Conservation (phyloP, 2,797 vertebrate genomes). For the Novumbra hubbsi region DNA sequence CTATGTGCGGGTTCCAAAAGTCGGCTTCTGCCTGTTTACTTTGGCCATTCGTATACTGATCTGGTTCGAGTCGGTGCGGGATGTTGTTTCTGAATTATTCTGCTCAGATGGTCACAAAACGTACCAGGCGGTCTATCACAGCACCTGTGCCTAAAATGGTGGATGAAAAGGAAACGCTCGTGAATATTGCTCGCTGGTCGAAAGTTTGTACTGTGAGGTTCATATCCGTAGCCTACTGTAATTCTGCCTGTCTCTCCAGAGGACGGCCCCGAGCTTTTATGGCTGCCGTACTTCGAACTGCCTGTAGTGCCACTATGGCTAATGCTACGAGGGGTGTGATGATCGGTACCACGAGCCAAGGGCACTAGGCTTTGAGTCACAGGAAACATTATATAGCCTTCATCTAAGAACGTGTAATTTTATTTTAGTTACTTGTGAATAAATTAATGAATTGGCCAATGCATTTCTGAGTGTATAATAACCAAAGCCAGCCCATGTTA, state of each 20-base stretch:
- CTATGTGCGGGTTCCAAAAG: neutral
- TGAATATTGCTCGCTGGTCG: conserved; percentile 44
- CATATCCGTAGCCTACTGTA: neutral
- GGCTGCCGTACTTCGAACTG: neutral
- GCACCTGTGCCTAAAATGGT: conserved; percentile 81
- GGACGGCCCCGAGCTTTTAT: neutral
- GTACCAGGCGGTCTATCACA: conserved; percentile 60
- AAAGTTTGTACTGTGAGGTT: conserved; percentile 28
- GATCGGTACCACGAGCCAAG: neutral
- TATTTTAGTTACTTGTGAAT: neutral
- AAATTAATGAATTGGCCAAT: too few species aligned
- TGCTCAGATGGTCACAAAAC: conserved; percentile 60
- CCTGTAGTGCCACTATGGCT: neutral
- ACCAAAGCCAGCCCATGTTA: neutral
- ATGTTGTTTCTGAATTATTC: conserved; percentile 12
- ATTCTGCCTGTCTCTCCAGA: neutral
- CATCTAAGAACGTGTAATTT: neutral
- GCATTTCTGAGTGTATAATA: neutral
- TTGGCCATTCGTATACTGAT: neutral
- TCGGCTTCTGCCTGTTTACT: neutral
- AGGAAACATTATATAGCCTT: neutral
- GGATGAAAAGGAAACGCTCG: conserved; percentile 52
- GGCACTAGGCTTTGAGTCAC: neutral
- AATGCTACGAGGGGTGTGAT: neutral
- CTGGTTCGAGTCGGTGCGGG: neutral